Evolutionary conservation across 92 coral and sea anemone genomes (phyloP), one percentile per base, ranked within the genome.

Genomic region (Galaxea fascicularis): DNA sequence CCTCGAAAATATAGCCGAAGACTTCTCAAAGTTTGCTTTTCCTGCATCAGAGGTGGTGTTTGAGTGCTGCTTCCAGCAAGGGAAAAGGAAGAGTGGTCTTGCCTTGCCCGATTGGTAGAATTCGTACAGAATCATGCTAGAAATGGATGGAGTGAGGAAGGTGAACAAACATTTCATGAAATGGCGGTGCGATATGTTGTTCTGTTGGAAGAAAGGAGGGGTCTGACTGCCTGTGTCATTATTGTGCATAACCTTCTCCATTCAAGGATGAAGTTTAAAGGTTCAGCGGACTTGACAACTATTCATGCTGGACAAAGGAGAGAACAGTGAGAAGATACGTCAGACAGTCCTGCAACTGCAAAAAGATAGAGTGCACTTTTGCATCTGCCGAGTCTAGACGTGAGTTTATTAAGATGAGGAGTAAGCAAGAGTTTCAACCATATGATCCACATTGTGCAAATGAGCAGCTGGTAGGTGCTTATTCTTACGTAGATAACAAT

Each of bases 71-170:
- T 78, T 0, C 28, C 73, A 10, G 49, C 12, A 28, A 7, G 10
- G 1, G 28, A 76, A 63, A 21, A 39, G 39, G 76, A 84, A 5
- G 67, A 63, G 22, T 74, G 82, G 82, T 4, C 25, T 0, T 73
- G 88, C 39, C 17, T 84, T 30, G 49, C 68, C 3, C 82, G 88
- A 4, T 10, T 84, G 31, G 35, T 1, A 20, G 88, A 84, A 51
- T 90, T 75, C 22, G 1, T 90, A 4, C 81, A 86, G 26, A 90
- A 90, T 62, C 93, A 90, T 90, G 90, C 90, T 35, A 49, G 90
- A 63, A 77, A 90, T 82, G 88, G 86, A 49, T 90, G 93, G 93
- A 10, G 66, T 30, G 67, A 77, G 47, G 85, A 71, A 15, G 68
- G 77, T 71, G 52, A 85, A 4, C 65, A 76, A 25, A 86, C 88